A percentile compares a stretch with the other conserved stretches of the same genome.
Evolutionary conservation across 2,888 invertebrate species (phyloP).

Genomic region (Spodoptera littoralis): DNA sequence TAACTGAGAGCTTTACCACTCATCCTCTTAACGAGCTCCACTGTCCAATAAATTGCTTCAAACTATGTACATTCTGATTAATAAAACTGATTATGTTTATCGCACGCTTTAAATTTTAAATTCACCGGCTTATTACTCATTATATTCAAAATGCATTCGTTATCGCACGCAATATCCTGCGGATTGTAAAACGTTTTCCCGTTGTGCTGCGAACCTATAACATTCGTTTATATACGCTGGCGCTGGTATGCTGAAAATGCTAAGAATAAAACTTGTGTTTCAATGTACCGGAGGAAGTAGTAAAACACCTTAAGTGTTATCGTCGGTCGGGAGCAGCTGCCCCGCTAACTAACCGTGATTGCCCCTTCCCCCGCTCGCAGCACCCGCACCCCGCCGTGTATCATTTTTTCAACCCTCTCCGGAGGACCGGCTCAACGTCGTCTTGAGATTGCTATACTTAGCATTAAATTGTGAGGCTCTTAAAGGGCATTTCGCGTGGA

Average conservation of each 20-base stretch:
- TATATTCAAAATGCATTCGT: conserved; percentile 68
- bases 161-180: conserved; percentile 56
- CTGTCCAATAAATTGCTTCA: conserved; percentile 80
- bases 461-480: conserved; percentile 86
- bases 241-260: conserved; percentile 35
- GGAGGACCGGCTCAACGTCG: conserved; percentile 73
- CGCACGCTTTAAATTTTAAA: conserved; percentile 73
- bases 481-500: conserved; percentile 81
- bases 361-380: conserved; percentile 58
- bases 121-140: conserved; percentile 69
- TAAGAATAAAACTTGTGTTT: conserved; percentile 62
- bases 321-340: conserved; percentile 78
- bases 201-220: conserved; percentile 34
- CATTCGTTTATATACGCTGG: conserved; percentile 12
- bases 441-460: conserved; percentile 86
- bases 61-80: conserved; percentile 79
- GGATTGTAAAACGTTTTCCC: conserved; percentile 56
- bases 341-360: conserved; percentile 82
- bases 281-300: conserved; percentile 64
- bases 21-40: conserved; percentile 81
- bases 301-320: conserved; percentile 79
- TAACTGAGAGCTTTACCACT: conserved; percentile 74
- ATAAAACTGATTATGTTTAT: conserved; percentile 80
- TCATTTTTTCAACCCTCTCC: conserved; percentile 85
- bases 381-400: conserved; percentile 66